Evolutionary conservation across 2,797 vertebrate genomes (phyloP).

Genomic region (Fringilla coelebs): DNA sequence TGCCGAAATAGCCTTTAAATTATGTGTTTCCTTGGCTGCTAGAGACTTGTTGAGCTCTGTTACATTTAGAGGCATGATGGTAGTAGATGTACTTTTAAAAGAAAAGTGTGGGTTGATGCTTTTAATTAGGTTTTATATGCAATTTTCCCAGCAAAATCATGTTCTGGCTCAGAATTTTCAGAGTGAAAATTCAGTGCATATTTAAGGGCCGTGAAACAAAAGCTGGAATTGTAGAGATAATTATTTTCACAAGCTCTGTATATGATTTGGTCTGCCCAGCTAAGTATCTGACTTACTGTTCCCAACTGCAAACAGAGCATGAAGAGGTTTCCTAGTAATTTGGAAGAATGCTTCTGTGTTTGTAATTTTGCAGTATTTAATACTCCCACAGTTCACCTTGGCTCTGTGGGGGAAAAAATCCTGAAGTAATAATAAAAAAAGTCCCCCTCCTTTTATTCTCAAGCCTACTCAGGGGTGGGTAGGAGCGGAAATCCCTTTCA

Average conservation of each 20-base stretch:
- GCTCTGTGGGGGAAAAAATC: not conserved
- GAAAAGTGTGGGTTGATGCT: slow-evolving; percentile 46
- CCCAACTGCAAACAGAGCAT: not conserved
- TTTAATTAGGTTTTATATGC: slow-evolving; percentile 51
- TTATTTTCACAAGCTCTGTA: slow-evolving; percentile 7
- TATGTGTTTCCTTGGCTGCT: slow-evolving; percentile 32
- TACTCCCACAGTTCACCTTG: not conserved
- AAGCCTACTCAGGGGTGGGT: not conserved
- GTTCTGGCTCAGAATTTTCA: slow-evolving; percentile 46
- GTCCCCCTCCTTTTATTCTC: not conserved
- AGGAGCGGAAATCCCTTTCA: not conserved
- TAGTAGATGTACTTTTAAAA: slow-evolving; percentile 64
- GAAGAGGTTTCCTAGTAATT: not conserved
- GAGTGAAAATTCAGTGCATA: not conserved
- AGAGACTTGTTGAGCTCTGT: slow-evolving; percentile 46
- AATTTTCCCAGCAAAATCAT: slow-evolving; percentile 47
- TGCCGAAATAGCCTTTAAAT: slow-evolving; percentile 59
- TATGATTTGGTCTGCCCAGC: not conserved
- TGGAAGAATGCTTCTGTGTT: not conserved
- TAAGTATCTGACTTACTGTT: not conserved
- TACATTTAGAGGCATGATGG: slow-evolving; percentile 21
- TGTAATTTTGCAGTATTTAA: not conserved
- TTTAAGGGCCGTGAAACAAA: not conserved
- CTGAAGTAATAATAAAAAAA: not conserved
- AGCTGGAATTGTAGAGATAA: slow-evolving; percentile 17